A percentile compares a stretch with the other conserved stretches of the same genome.
Conservation (phyloP, 30 jellyfish, hydroid and myxozoan species). For the Aurelia coerulea region DNA sequence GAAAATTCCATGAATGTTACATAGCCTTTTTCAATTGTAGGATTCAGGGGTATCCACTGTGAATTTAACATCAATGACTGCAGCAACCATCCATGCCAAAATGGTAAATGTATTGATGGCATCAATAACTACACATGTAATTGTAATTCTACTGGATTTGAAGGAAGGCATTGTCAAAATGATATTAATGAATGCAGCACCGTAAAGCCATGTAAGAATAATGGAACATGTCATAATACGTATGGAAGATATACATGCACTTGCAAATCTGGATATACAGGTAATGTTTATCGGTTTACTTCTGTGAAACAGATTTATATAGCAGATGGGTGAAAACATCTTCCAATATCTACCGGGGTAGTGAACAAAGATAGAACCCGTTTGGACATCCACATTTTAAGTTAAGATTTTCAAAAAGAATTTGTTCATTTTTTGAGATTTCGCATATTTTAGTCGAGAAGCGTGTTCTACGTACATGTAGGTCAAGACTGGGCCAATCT, state of each 20-base stretch:
- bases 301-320: background rate
- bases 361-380: too few species aligned
- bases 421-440: too few species aligned
- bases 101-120: slow-evolving; percentile 83
- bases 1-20: too few species aligned
- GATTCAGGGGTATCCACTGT: slow-evolving; percentile 64
- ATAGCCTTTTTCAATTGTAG: background rate
- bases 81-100: slow-evolving; percentile 54
- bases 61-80: slow-evolving; percentile 71
- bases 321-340: too few species aligned
- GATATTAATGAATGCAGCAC: slow-evolving; percentile 69
- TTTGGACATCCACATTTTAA: too few species aligned
- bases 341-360: too few species aligned
- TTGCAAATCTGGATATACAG: slow-evolving; percentile 64
- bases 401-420: too few species aligned
- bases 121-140: slow-evolving; percentile 63
- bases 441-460: too few species aligned
- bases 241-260: slow-evolving; percentile 66
- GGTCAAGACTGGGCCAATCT: too few species aligned
- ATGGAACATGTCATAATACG: slow-evolving; percentile 58
- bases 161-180: slow-evolving; percentile 53
- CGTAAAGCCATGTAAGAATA: slow-evolving; percentile 57
- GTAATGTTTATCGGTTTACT: slow-evolving; percentile 1
- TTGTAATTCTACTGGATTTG: slow-evolving; percentile 68
- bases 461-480: too few species aligned